Base-by-base conservation (phyloP, 37 sponge, comb jelly and placozoan species). In the Haliclona indistincta region DNA sequence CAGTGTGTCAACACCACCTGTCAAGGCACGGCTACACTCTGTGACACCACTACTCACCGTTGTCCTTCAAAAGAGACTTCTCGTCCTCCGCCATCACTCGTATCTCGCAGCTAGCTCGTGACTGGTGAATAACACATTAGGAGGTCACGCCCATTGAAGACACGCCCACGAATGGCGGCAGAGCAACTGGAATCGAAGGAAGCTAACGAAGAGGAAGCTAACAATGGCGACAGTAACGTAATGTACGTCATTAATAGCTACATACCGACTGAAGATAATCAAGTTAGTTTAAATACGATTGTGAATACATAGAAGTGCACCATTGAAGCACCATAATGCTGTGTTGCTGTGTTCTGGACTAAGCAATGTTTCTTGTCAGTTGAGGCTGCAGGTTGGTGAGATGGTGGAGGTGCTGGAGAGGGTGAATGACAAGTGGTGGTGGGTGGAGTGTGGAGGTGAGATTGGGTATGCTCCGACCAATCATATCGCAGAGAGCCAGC, bases 371-470 rank as follows among this genome's bases (percentile, higher is more conserved):
- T 3, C 8, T 13, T 73, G 26, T 13, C 42, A 87, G 88, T 44
- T 87, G 1, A 40, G 65, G 1, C 68, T 87, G 1, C 2, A 4
- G 3, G 55, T 64, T 19, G 82, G 89, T 40, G 78, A 88, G 38
- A 56, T 45, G 19, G 78, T 81, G 2, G 70, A 4, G 34, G 71
- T 88, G 19, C 35, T 82, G 29, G 82, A 77, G 52, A 62, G 52
- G 67, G 70, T 63, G 39, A 70, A 68, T 38, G 66, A 70, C 25
- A 38, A 36, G 3, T 88, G 89, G 89, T 88, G 89, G 83, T 88
- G 89, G 89, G 81, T 68, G 64, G 77, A 80, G 72, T 28, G 47
- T 26, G 38, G 17, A 13, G 89, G 73, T 43, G 29, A 15, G 0
- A 3, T 43, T 32, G 89, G 89, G 2, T 88, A 88, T 45, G 78